Conservation (phyloP, 2,113 vertebrate species). For the Gobius niger region DNA sequence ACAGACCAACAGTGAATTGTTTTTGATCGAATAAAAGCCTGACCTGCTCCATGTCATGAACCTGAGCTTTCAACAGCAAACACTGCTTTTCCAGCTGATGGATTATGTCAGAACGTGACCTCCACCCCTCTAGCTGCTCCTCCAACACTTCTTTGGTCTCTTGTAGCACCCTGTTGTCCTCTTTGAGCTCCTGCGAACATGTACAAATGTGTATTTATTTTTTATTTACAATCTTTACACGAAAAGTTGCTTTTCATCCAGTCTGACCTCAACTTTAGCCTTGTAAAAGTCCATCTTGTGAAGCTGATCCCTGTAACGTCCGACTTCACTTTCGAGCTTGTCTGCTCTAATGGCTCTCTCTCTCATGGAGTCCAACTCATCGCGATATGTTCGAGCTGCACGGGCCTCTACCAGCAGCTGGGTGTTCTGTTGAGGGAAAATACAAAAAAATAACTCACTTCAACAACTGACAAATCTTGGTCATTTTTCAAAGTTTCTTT, state of each 20-base stretch:
- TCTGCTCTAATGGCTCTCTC: constrained; percentile 93
- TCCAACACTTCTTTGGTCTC: constrained; percentile 98
- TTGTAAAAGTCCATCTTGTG: constrained; percentile 98
- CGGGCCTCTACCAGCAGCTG: constrained; percentile 90
- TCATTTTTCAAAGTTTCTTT: background rate
- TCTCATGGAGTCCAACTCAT: constrained; percentile 91
- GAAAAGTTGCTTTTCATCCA: background rate
- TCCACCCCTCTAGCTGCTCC: constrained; percentile 89
- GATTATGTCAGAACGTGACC: constrained; percentile 91
- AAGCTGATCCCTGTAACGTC: constrained; percentile 91
- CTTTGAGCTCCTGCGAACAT: constrained; percentile 87
- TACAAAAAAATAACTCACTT: background rate
- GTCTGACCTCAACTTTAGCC: constrained; percentile 90
- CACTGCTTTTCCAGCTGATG: constrained; percentile 96
- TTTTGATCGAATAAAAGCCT: constrained; percentile 3
- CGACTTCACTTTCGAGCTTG: constrained; percentile 96
- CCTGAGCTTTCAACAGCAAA: constrained; percentile 87
- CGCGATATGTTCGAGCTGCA: constrained; percentile 90
- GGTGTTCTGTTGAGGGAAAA: constrained; percentile 81
- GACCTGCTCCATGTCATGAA: constrained; percentile 97
- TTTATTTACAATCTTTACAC: background rate
- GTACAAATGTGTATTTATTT: background rate
- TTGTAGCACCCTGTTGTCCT: constrained; percentile 95
- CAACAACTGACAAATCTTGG: background rate
- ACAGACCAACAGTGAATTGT: background rate